Conservation (phyloP, 2,113 vertebrate genomes). For the Chloebia gouldiae region DNA sequence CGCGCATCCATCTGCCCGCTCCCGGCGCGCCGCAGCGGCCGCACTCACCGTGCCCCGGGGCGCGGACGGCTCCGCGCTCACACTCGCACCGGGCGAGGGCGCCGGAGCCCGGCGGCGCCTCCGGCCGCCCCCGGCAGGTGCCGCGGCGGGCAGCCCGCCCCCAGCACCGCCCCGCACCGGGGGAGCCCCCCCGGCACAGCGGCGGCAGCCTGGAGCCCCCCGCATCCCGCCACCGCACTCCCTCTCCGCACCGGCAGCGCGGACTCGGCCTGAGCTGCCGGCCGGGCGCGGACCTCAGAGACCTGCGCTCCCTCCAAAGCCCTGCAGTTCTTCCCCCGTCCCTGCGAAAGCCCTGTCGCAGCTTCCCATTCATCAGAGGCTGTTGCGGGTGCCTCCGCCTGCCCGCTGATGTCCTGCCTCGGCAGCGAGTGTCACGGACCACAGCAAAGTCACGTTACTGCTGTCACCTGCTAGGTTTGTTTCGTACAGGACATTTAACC, state of each 20-base stretch:
- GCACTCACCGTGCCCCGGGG: constrained; percentile 35
- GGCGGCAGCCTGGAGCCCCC: neutral
- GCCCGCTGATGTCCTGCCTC: neutral
- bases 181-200: neutral
- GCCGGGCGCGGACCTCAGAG: neutral
- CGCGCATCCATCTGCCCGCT: neutral
- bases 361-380: neutral
- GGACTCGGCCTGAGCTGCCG: neutral
- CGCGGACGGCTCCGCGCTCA: neutral
- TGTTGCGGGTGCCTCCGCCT: rapidly evolving
- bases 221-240: neutral
- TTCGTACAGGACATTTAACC: neutral
- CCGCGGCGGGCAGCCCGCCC: neutral
- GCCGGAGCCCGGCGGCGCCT: neutral
- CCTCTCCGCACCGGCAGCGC: neutral
- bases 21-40: neutral
- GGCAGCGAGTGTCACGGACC: neutral
- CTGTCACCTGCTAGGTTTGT: neutral
- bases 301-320: neutral
- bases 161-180: neutral
- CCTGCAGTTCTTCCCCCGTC: neutral
- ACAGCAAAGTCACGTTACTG: neutral
- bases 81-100: neutral
- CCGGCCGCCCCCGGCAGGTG: neutral
- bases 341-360: neutral